A percentile compares a stretch with the other conserved stretches of the same genome.
Evolutionary conservation across 53 echinoderm and acorn worm genomes (phyloP).

Genomic region (Holothuria leucospilota): DNA sequence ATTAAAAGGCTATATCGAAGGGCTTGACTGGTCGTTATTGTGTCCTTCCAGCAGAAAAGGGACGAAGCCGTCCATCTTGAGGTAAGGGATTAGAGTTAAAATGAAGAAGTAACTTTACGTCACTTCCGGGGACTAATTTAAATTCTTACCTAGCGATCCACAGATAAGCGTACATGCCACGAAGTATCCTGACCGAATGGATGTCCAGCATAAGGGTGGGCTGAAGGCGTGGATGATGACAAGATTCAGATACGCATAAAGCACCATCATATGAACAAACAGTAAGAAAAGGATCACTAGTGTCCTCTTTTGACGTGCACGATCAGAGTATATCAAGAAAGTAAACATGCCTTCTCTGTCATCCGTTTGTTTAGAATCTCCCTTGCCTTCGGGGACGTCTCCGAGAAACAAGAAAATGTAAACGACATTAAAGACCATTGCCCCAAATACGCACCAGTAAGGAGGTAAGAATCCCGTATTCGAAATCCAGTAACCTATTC

Average conservation of each 20-base stretch:
- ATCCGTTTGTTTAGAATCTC: background rate
- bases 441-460: slow-evolving; percentile 40
- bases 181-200: slow-evolving; percentile 26
- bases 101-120: no score
- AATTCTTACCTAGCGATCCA: slow-evolving; percentile 40
- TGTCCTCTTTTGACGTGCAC: slow-evolving; percentile 3
- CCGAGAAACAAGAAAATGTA: slow-evolving; percentile 20
- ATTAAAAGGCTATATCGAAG: no score
- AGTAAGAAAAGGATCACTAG: slow-evolving; percentile 17
- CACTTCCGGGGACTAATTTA: no score
- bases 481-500: slow-evolving; percentile 39
- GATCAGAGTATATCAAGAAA: slow-evolving; percentile 14
- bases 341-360: background rate
- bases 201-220: slow-evolving; percentile 36
- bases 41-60: no score
- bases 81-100: no score
- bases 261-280: slow-evolving; percentile 42
- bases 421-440: slow-evolving; percentile 34
- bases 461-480: slow-evolving; percentile 27
- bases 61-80: no score
- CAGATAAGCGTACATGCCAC: slow-evolving; percentile 31
- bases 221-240: slow-evolving; percentile 49
- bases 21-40: no score
- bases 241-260: slow-evolving; percentile 30
- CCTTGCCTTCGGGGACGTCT: background rate